A percentile compares a stretch with the other conserved stretches of the same genome.
phyloP scores from a whole-genome alignment of 2,113 vertebrate genomes.

The Syngnathus floridae region DNA sequence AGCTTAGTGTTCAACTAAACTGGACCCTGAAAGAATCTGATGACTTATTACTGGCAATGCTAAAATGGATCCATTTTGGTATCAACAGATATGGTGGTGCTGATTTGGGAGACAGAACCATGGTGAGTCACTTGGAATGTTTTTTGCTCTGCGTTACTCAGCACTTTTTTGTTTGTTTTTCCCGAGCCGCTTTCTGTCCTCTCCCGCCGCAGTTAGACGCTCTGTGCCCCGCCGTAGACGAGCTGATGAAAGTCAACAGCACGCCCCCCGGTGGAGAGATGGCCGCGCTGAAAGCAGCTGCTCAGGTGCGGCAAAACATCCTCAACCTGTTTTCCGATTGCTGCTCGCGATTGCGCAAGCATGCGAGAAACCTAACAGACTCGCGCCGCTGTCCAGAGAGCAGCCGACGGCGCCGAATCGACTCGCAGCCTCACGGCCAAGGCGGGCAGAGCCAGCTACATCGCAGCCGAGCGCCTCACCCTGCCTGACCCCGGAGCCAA shows the following conservation, averaged over 20 bases:
- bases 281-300: conserved; percentile 68
- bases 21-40: not conserved
- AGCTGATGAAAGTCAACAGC: conserved; percentile 69
- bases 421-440: conserved; percentile 79
- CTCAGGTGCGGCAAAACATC: conserved; percentile 63
- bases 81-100: conserved; percentile 54
- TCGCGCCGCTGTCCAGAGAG: conserved; percentile 62
- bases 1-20: not conserved
- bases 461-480: conserved; percentile 72
- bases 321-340: not conserved
- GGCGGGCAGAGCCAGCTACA: conserved; percentile 90
- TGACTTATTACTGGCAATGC: too few species aligned
- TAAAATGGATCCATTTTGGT: not conserved
- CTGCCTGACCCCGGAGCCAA: conserved; percentile 85
- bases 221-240: conserved; percentile 77
- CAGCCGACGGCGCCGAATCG: conserved; percentile 74
- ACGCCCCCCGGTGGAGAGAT: conserved; percentile 59
- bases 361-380: not conserved
- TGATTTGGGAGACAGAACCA: conserved; percentile 61
- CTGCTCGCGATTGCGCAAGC: not conserved
- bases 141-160: not conserved
- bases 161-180: not conserved
- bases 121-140: conserved; percentile 35
- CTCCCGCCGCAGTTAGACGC: conserved; percentile 78
- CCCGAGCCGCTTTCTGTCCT: not conserved